Evolutionary conservation across 2,888 invertebrate genomes (phyloP).

Genomic region (Lutraria lutraria): DNA sequence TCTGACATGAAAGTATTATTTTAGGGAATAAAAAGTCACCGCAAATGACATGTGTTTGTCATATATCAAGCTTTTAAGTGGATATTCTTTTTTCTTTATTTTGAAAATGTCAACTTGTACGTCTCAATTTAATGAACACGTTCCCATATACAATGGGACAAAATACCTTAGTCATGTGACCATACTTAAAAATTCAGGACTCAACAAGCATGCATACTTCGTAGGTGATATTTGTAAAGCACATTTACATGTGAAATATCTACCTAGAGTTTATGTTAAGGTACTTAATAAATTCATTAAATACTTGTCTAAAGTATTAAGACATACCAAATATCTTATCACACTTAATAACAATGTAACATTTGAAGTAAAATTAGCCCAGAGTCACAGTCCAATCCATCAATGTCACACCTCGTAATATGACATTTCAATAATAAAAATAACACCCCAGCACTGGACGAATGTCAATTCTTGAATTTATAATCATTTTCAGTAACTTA

Average conservation of each 20-base stretch:
- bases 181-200: neutral
- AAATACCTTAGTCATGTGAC: neutral
- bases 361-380: conserved; percentile 23
- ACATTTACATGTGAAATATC: neutral
- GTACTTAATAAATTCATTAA: neutral
- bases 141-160: neutral
- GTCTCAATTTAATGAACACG: neutral
- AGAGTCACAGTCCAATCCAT: conserved; percentile 38
- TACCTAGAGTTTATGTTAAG: neutral
- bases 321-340: conserved; percentile 37
- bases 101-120: conserved; percentile 1
- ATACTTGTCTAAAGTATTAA: conserved; percentile 1
- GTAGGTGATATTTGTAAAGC: neutral
- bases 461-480: conserved; percentile 14
- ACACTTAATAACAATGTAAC: conserved; percentile 44
- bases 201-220: neutral
- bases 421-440: conserved; percentile 39
- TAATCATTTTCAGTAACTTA: neutral
- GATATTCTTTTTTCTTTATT: neutral
- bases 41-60: neutral
- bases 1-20: conserved; percentile 14
- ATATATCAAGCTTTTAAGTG: neutral
- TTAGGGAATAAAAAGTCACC: conserved; percentile 15
- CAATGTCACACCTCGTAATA: conserved; percentile 34
- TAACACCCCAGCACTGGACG: neutral